Evolutionary conservation across 2,888 invertebrate genomes (phyloP), one percentile per base, ranked within the genome.

Genomic region (Thera britannica): DNA sequence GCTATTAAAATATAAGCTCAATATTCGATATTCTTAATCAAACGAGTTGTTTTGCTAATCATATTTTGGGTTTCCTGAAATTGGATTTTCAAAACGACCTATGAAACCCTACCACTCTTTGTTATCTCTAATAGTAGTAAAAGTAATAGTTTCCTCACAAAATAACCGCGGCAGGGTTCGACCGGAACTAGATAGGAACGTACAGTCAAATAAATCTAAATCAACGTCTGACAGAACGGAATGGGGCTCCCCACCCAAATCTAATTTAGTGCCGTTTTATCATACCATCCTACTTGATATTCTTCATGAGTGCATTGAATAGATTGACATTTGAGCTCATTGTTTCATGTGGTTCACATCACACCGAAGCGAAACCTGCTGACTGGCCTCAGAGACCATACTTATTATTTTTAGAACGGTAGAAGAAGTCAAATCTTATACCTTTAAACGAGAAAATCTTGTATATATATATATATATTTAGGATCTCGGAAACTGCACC

Each of bases 201-300:
- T 52, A 55, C 82, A 80, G 79, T 77, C 80, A 81, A 85, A 86
- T 89, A 88, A 89, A 90, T 89, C 86, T 87, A 84, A 88, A 87
- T 89, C 89, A 87, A 81, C 75, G 77, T 74, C 79, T 46, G 74
- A 11, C 55, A 36, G 79, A 44, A 67, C 75, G 73, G 72, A 76
- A 75, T 9, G 58, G 56, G 36, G 66, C 71, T 69, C 68, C 68
- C 67, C 64, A 51, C 66, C 65, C 71, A 71, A 71, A 72, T 73
- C 66, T 66, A 58, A 66, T 73, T 69, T 54, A 66, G 51, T 51
- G 61, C 58, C 51, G 58, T 62, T 67, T 62, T 48, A 38, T 67
- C 52, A 54, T 46, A 58, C 61, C 52, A 65, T 46, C 57, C 46
- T 11, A 58, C 35, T 61, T 67, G 52, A 52, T 46, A 54, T 46